Evolutionary conservation across 2,888 invertebrate species (phyloP), one percentile per base, ranked within the genome.

Genomic region (Chrysolina haemoptera): DNA sequence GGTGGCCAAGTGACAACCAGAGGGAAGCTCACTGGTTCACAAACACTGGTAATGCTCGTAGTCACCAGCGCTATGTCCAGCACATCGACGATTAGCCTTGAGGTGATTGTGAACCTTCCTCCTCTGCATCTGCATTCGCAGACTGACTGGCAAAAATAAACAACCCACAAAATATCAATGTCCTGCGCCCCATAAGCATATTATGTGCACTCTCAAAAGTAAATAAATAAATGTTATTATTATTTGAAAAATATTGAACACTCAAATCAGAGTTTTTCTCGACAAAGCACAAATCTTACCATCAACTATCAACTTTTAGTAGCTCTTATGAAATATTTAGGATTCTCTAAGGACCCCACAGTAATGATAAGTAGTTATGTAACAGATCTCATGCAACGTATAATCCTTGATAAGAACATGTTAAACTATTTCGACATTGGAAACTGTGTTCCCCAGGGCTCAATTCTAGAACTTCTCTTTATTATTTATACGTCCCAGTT

Each of bases 121-220:
- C n/a, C n/a, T n/a, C n/a, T n/a, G n/a, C n/a, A n/a, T n/a, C n/a
- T n/a, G n/a, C n/a, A n/a, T n/a, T n/a, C n/a, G n/a, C n/a, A n/a
- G n/a, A n/a, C n/a, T n/a, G n/a, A n/a, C n/a, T 55, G 12, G 55
- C 11, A 8, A 55, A 55, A 55, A 55, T 55, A 11, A 55, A 55
- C n/a, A 16, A 59, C 59, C 59, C 6, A n/a, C 22, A 20, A 59
- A 27, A 59, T 59, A 1, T 59, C 9, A 59, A 12, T 59, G 22
- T 20, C 59, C 59, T 59, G 1, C 59, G 59, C 22, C 59, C 22
- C 27, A 59, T 59, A 16, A 59, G 59, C 59, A 59, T 59, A 16
- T 20, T 20, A 20, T 59, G 59, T 59, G 59, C 59, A 8, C 5
- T 20, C 20, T 59, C 18, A 8, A 59, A 59, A 59, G 8, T n/a